These are phyloP conservation scores for Apodemus agrarius DNA, from an alignment of 2,797 vertebrate species.

Conservation along the genomic window DNA sequence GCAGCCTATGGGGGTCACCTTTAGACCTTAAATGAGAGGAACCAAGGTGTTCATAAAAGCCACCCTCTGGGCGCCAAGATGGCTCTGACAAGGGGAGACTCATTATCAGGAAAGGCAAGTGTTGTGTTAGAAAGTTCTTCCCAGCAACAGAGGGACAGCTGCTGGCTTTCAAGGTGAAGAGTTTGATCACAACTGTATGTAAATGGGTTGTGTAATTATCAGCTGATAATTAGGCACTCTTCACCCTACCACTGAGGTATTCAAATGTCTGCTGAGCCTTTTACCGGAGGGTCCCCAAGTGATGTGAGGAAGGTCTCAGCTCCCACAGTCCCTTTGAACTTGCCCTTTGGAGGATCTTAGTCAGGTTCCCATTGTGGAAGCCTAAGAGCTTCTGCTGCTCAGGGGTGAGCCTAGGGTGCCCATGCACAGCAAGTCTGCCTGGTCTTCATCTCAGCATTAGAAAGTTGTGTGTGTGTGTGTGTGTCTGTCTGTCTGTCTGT, in stretches of 20 bases:
- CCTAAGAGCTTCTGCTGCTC: rapidly evolving
- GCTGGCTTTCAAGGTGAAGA: background rate
- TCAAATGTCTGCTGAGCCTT: background rate
- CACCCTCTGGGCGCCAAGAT: background rate
- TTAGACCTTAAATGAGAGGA: background rate
- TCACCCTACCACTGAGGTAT: background rate
- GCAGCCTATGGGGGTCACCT: background rate
- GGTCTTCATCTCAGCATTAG: background rate
- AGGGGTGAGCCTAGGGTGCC: background rate
- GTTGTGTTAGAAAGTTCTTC: rapidly evolving
- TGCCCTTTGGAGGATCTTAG: background rate
- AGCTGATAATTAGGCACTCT: rapidly evolving
- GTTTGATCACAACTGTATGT: background rate
- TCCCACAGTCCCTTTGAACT: background rate
- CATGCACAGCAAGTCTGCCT: rapidly evolving
- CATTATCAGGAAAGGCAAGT: rapidly evolving
- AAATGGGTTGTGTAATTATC: background rate
- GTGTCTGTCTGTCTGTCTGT: background rate
- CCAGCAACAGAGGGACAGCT: background rate
- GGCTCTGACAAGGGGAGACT: background rate
- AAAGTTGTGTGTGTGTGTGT: rapidly evolving
- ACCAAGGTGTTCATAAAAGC: background rate
- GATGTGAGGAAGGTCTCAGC: background rate
- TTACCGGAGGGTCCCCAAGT: background rate
- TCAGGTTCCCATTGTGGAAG: background rate